Percentiles rank a stretch among this genome's conserved stretches.
Evolutionary conservation across 2,888 invertebrate genomes (phyloP).

Genomic region (Drosophila cracens): DNA sequence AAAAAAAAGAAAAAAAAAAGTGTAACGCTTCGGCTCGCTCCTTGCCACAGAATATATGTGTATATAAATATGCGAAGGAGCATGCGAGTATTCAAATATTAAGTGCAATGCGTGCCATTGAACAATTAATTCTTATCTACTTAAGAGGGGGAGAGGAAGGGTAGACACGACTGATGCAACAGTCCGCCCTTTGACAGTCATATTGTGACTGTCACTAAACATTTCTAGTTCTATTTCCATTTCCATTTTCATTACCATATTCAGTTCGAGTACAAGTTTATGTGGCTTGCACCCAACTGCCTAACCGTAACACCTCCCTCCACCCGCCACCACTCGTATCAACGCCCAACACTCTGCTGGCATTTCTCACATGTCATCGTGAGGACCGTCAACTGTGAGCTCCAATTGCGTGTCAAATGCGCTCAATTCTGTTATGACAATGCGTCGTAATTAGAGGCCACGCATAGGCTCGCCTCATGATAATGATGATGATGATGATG

Average conservation of each 20-base stretch:
- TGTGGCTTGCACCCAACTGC: constrained; percentile 38
- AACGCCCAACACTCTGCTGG: constrained; percentile 20
- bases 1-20: constrained; percentile 39
- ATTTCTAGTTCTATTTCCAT: constrained; percentile 9
- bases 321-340: not conserved
- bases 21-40: constrained; percentile 35
- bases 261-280: constrained; percentile 42
- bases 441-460: constrained; percentile 78
- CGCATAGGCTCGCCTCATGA: constrained; percentile 69
- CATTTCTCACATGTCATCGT: constrained; percentile 80
- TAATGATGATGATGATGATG: constrained; percentile 26
- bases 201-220: constrained; percentile 23
- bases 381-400: constrained; percentile 46
- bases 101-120: constrained; percentile 81
- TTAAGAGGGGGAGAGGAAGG: constrained; percentile 46
- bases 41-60: not conserved
- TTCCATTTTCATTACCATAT: constrained; percentile 36
- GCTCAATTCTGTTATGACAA: constrained; percentile 80
- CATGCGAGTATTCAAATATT: constrained; percentile 64
- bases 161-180: constrained; percentile 68
- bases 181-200: constrained; percentile 52
- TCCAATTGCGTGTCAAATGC: constrained; percentile 81
- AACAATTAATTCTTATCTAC: constrained; percentile 84
- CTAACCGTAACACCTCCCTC: constrained; percentile 11
- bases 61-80: not conserved